Percentiles rank a stretch among this genome's conserved stretches.
These are phyloP conservation scores for Caenorhabditis virilis DNA, from an alignment of 2,888 invertebrate genomes.

Conservation along the genomic window DNA sequence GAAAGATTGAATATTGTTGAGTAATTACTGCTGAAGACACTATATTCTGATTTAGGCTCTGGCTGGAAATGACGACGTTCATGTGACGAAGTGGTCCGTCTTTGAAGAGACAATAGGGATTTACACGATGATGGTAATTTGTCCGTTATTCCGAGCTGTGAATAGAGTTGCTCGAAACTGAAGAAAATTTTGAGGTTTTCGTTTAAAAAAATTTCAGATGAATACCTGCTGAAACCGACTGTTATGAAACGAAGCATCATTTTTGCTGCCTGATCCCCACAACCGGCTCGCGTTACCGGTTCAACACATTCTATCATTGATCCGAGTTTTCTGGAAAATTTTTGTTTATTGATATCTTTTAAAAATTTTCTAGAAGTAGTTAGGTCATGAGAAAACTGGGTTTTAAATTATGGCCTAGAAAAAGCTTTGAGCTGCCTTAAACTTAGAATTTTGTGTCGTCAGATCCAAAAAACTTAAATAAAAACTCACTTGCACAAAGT, in stretches of 20 bases:
- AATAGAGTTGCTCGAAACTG: conserved; percentile 57
- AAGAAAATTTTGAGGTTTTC: conserved; percentile 7
- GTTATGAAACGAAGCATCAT: conserved; percentile 59
- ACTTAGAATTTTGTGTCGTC: too few species aligned
- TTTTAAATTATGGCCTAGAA: too few species aligned
- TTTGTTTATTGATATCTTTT: too few species aligned
- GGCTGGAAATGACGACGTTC: conserved; percentile 31
- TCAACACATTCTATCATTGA: conserved; percentile 55
- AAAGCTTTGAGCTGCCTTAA: too few species aligned
- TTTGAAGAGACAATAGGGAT: conserved; percentile 42
- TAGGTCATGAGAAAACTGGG: too few species aligned
- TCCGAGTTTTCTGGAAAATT: conserved; percentile 47
- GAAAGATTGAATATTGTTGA: too few species aligned
- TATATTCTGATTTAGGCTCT: conserved; percentile 28
- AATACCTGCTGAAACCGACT: conserved; percentile 54
- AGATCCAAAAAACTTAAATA: too few species aligned
- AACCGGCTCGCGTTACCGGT: conserved; percentile 49
- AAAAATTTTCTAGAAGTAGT: too few species aligned
- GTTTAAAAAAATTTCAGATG: background rate
- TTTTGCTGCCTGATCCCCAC: conserved; percentile 51
- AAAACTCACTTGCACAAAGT: conserved; percentile 46
- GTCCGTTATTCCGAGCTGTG: conserved; percentile 54
- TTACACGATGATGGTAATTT: conserved; percentile 52
- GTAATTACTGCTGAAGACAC: conserved; percentile 14
- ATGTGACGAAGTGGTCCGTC: conserved; percentile 23